Base-by-base conservation (phyloP, 2,113 vertebrate genomes). In the Aspidoscelis tigris region DNA sequence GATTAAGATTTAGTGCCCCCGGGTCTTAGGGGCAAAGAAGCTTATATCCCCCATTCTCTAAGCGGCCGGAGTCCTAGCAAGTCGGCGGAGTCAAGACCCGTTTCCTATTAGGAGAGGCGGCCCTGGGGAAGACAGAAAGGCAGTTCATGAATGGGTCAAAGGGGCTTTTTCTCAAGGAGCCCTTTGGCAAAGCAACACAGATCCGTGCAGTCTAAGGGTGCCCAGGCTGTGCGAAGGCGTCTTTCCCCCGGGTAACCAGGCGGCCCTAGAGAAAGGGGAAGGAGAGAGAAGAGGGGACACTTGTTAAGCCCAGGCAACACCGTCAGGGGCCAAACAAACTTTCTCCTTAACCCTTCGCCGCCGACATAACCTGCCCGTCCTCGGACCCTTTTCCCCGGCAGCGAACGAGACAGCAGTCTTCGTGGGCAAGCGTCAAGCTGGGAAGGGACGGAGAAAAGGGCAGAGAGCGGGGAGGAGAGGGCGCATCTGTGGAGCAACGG, bases 261-360 rank as follows among this genome's bases (percentile, higher is more conserved):
- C 47, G 11, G n/a, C 76, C n/a, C 77, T 39, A 65, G 43, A 64
- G 18, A 65, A 64, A 65, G 55, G n/a, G 26, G 6, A 26, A 14
- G 55, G 26, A 58, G 69, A 33, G 8, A 43, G 22, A 43, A 5
- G 24, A 78, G 33, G 14, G 39, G 64, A 22, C 53, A 39, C 21
- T 50, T 76, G 71, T 58, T 16, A 58, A 16, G 14, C n/a, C 33
- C 47, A 70, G 10, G 50, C n/a, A 84, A 44, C 66, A 61, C 74
- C 33, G 12, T 1, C 76, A 58, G 74, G 65, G 66, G 16, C 68
- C 24, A 72, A 84, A 73, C 55, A 84, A 84, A 85, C 77, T 85
- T 85, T 85, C 83, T 70, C 58, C 66, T 80, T 73, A 70, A 84
- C 44, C 50, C 47, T 16, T 68, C 10, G 5, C 7, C 74, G 20